Evolutionary conservation across 1,140 invertebrate genomes (phyloP).

Genomic region (Cotesia typhae): DNA sequence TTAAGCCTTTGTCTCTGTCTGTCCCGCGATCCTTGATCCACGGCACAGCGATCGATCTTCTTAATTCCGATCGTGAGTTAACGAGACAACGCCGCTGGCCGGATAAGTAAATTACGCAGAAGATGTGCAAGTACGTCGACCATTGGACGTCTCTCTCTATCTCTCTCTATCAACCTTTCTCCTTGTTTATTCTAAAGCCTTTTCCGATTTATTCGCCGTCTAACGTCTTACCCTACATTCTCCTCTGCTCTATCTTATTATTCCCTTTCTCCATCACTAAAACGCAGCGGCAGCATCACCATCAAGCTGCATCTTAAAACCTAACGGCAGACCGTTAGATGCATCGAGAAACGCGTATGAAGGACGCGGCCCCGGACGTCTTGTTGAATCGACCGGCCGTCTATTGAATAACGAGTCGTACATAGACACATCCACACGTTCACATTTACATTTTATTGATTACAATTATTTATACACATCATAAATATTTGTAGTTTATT

Average conservation of each 20-base stretch:
- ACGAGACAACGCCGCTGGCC: slow-evolving; percentile 58
- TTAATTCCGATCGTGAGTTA: slow-evolving; percentile 58
- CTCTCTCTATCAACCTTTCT: slow-evolving; percentile 21
- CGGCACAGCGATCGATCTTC: slow-evolving; percentile 56
- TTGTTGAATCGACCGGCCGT: slow-evolving; percentile 15
- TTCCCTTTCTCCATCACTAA: too few relatives aligned
- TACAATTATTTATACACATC: neutral
- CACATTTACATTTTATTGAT: slow-evolving; percentile 23
- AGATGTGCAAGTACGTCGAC: neutral
- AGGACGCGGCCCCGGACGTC: slow-evolving; percentile 33
- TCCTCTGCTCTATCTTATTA: slow-evolving; percentile 34
- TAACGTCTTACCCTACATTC: neutral
- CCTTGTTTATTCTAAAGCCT: slow-evolving; percentile 17
- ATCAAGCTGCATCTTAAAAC: slow-evolving; percentile 23
- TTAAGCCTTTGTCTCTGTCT: slow-evolving; percentile 30
- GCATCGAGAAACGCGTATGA: slow-evolving; percentile 34
- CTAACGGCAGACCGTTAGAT: slow-evolving; percentile 61
- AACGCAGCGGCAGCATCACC: too few relatives aligned
- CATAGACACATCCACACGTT: neutral
- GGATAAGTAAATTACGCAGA: slow-evolving; percentile 62
- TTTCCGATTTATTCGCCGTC: neutral
- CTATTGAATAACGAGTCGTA: slow-evolving; percentile 27
- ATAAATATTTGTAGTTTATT: neutral
- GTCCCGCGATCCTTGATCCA: slow-evolving; percentile 27
- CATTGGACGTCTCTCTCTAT: too few relatives aligned